Percentiles rank a stretch among this genome's conserved stretches.
phyloP scores from a whole-genome alignment of 2,113 vertebrate species.

The Hemibates koningsi region DNA sequence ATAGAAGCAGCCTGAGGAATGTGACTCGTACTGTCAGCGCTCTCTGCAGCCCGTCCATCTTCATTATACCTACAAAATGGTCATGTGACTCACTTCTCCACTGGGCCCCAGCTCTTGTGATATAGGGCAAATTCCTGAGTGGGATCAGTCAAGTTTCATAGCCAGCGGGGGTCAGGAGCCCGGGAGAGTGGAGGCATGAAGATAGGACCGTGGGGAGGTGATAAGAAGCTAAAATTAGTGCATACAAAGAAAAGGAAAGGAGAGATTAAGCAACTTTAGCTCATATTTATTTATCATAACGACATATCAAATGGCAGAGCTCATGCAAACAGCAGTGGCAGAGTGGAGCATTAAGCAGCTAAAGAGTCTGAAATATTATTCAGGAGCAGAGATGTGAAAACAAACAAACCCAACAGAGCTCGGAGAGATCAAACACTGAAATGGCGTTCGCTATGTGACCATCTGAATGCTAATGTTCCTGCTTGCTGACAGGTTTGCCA shows the following conservation, averaged over 20 bases:
- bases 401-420: neutral
- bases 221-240: neutral
- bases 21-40: constrained; percentile 38
- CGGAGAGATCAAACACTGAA: neutral
- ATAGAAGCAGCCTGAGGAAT: constrained; percentile 37
- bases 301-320: neutral
- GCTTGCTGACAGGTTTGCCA: neutral
- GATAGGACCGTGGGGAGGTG: neutral
- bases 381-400: neutral
- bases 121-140: constrained; percentile 61
- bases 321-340: neutral
- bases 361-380: neutral
- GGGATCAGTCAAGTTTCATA: constrained; percentile 51
- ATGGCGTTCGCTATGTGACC: neutral
- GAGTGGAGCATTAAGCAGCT: neutral
- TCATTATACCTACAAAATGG: constrained; percentile 55
- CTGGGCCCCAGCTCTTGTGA: constrained; percentile 33
- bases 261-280: neutral
- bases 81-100: constrained; percentile 64
- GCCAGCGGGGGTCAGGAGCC: constrained; percentile 30
- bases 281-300: neutral
- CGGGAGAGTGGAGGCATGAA: constrained; percentile 6
- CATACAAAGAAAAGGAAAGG: neutral
- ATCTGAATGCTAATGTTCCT: neutral
- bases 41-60: constrained; percentile 49